Base-by-base conservation (phyloP, 30 jellyfish, hydroid and myxozoan species). In the Nemopilema nomurai region DNA sequence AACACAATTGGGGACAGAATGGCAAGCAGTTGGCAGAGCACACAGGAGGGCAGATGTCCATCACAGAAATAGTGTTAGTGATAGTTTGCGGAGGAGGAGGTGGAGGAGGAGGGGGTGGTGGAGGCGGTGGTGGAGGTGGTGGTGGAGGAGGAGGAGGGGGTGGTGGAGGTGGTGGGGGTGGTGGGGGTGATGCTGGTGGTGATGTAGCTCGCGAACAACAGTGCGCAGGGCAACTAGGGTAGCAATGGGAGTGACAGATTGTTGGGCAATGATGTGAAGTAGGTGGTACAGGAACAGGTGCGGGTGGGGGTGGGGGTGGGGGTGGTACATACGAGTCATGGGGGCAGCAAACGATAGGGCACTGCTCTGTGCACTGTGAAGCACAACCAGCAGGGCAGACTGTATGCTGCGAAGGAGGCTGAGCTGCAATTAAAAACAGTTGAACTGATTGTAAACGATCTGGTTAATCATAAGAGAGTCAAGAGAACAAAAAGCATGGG, bases 71-170 rank as follows among this genome's bases (percentile, higher is more conserved):
- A 1, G 93, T 84, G 66, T 76, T 74, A 13, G 93, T 29, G 17
- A 76, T 76, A 49, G 93, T 41, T n/a, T 63, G 86, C 20, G 83
- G 85, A 16, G 77, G 84, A 1, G 90, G 84, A 1, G 85, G 85
- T 23, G 91, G 85, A 0, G 80, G 85, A 0, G 91, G 91, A 18
- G 85, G 85, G 0, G 91, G 85, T 21, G 91, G 91, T 25, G 85
- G 91, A 3, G 91, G 91, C 13, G 93, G 93, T 17, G 87, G 87
- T 18, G 93, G 93, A 26, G 87, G 87, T 0, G 93, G 93, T 1
- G 93, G 93, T 52, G 93, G 93, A 0, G 93, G 93, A 23, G 88
- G 87, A 9, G 93, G 93, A 16, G 93, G 93, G 8, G 93, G 93
- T n/a, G 93, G 80, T 9, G 93, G 90, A 32, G 90, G 90, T 23